Evolutionary conservation across 1,140 invertebrate species (phyloP).

Genomic region (Ceratosolen solmsi): DNA sequence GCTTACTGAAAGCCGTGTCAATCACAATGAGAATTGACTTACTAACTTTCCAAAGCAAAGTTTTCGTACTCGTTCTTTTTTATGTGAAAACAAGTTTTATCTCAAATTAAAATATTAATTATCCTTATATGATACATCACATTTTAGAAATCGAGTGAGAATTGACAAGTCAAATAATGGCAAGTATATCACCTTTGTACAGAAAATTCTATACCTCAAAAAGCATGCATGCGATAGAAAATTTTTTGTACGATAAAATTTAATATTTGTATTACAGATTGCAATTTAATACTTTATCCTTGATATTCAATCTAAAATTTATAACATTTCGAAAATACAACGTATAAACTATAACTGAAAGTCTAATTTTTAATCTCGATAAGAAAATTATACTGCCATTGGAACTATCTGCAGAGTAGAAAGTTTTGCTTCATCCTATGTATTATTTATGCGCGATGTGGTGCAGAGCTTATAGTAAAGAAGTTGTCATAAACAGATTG

Average conservation of each 20-base stretch:
- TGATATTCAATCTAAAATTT: no score
- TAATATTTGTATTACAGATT: no score
- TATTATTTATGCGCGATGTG: neutral
- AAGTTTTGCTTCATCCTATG: neutral
- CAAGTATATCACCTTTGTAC: no score
- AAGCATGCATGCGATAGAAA: no score
- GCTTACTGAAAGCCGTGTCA: neutral
- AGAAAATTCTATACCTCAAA: no score
- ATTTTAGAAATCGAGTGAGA: neutral
- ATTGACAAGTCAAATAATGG: no score
- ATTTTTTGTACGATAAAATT: no score
- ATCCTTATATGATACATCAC: neutral
- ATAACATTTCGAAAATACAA: no score
- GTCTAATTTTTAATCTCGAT: neutral
- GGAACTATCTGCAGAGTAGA: neutral
- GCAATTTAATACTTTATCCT: no score
- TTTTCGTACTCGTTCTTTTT: neutral
- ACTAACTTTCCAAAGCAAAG: neutral
- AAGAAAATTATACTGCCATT: neutral
- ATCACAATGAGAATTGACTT: conserved; percentile 3
- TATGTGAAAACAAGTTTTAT: neutral
- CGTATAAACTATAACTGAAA: no score
- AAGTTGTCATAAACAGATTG: conserved; percentile 9
- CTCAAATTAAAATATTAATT: conserved; percentile 17
- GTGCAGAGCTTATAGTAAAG: neutral